Conservation (phyloP, 37 sponge, comb jelly and placozoan species). For the Ephydatia muelleri region DNA sequence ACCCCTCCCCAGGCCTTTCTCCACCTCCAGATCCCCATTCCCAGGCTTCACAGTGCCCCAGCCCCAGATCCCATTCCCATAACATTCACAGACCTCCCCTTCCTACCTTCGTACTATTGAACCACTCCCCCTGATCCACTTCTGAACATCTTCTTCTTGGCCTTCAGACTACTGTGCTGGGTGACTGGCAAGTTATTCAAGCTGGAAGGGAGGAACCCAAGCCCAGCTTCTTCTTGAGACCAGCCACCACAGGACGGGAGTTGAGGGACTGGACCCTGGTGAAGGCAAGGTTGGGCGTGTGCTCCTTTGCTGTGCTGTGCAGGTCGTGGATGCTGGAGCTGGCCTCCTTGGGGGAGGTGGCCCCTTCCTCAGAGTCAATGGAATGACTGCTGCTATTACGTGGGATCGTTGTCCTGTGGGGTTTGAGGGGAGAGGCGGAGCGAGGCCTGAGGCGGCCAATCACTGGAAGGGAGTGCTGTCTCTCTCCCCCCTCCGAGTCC, state of each 20-base stretch:
- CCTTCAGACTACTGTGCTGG: background rate
- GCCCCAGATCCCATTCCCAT: no score
- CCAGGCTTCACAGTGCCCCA: background rate
- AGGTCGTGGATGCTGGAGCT: conserved; percentile 50
- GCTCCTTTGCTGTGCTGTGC: background rate
- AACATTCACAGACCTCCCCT: background rate
- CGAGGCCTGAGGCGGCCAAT: conserved; percentile 16
- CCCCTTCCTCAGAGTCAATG: background rate
- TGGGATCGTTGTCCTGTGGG: conserved; percentile 8
- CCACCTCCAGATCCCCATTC: background rate
- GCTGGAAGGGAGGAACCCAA: background rate
- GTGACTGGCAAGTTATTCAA: background rate
- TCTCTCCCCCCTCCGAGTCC: background rate
- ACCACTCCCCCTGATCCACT: conserved; percentile 48
- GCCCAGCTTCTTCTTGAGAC: conserved; percentile 41
- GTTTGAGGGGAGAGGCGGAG: conserved; percentile 45
- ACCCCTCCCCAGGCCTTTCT: background rate
- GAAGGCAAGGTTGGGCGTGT: conserved; percentile 19
- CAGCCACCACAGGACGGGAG: conserved; percentile 32
- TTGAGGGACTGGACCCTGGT: conserved; percentile 43
- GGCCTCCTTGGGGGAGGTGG: background rate
- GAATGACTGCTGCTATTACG: background rate
- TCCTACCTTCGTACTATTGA: background rate
- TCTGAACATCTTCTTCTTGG: conserved; percentile 23
- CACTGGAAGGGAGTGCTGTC: background rate